Base-by-base conservation (phyloP, 2,888 invertebrate species). In the Pristionchus exspectatus region DNA sequence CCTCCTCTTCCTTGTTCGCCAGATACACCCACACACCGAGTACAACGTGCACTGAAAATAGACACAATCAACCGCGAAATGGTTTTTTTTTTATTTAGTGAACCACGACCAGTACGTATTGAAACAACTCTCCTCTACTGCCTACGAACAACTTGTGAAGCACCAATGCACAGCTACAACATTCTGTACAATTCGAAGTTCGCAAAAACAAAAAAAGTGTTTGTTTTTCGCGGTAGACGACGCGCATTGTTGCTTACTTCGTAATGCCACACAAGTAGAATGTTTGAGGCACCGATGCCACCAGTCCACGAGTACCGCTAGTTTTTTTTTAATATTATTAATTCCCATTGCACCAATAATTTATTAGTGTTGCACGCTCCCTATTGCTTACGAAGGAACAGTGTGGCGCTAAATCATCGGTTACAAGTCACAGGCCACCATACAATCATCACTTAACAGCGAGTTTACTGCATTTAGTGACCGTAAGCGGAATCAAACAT, bases 31-130 rank as follows among this genome's bases (percentile, higher is more conserved):
- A 94, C 81, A 94, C 89, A 16, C 88, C 92, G 59, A 94, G 90
- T 16, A 94, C 93, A 30, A 94, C 93, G 92, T 94, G 94, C 16
- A 94, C 94, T 50, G 87, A 3, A 87, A 72, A 33, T 21, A 38
- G 16, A 27, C 21, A 7, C n/a, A 0, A 18, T 16, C 4, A 24
- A 81, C 14, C 14, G 18, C 0, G n/a, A 24, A 24, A 24, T 63
- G 63, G 7, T 63, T 63, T 63, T 14, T 63, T 18, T 21, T 59
- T 59, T 59, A 18, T 59, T 59, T 59, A 54, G 9, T 54, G 27
- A 63, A 12, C n/a, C 0, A 24, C 16, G 14, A 72, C 27, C 18
- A 30, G 30, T 10, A 27, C 30, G 4, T 33, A 72, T 24, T 30
- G 9, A 9, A 30, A 10, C 24, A 30, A 30, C 30, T 30, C 72